Conservation (phyloP, 2,797 vertebrate genomes). For the Eulemur albifrons region DNA sequence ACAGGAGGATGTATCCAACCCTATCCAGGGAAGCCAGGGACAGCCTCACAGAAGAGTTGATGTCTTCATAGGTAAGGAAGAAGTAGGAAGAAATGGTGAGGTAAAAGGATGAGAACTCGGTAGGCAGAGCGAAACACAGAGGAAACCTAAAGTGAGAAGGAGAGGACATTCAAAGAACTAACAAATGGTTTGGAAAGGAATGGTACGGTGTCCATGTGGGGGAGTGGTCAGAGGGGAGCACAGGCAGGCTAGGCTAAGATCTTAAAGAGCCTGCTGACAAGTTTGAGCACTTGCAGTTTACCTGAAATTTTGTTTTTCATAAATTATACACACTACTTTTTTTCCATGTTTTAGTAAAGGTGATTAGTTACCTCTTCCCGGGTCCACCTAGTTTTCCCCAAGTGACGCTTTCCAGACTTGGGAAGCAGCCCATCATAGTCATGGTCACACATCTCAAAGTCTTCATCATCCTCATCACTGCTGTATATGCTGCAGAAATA, state of each 20-base stretch:
- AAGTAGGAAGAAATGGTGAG: not conserved
- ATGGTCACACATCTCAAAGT: constrained; percentile 96
- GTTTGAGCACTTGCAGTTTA: not conserved
- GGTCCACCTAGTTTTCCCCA: constrained; percentile 99
- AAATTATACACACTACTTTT: not conserved
- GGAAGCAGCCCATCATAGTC: constrained; percentile 96
- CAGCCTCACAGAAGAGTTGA: not conserved
- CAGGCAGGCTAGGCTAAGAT: not conserved
- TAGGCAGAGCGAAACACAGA: not conserved
- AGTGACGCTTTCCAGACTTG: constrained; percentile 95
- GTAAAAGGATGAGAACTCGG: not conserved
- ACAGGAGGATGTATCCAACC: not conserved
- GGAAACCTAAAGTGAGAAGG: not conserved
- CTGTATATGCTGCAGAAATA: constrained; percentile 94
- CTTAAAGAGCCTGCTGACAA: not conserved
- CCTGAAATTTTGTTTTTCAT: not conserved
- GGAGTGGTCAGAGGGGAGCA: not conserved
- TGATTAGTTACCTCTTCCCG: constrained; percentile 93
- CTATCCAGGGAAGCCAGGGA: not conserved
- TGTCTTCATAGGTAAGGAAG: not conserved
- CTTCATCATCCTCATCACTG: constrained; percentile 98
- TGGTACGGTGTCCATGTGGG: rapidly evolving
- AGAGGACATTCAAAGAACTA: not conserved
- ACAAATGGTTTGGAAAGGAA: not conserved
- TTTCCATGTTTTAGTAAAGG: not conserved